phyloP scores from a whole-genome alignment of 2,113 vertebrate genomes.

The Melierax canorus region DNA sequence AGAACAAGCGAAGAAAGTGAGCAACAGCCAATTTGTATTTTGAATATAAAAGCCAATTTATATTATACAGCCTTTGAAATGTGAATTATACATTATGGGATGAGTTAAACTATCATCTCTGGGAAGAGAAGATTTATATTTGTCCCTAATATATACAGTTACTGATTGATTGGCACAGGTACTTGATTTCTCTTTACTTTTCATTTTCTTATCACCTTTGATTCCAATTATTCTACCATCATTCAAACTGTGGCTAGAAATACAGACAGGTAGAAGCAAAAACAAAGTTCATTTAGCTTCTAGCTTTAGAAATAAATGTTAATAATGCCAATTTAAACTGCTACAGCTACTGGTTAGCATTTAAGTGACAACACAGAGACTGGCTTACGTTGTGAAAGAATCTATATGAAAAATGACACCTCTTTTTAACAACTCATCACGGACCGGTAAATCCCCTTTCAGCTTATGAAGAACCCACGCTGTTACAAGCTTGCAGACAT shows the following conservation, averaged over 20 bases:
- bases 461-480: neutral
- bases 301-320: constrained; percentile 39
- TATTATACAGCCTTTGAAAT: neutral
- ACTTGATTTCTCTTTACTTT: neutral
- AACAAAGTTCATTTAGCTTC: neutral
- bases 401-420: neutral
- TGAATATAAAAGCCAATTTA: neutral
- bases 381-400: neutral
- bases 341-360: neutral
- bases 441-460: neutral
- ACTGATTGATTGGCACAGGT: neutral
- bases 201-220: constrained; percentile 5
- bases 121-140: neutral
- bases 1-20: neutral
- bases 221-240: constrained; percentile 19
- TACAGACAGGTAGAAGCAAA: neutral
- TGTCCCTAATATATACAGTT: neutral
- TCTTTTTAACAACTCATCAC: neutral
- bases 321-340: constrained; percentile 31
- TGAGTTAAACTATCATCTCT: neutral
- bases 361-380: neutral
- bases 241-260: neutral
- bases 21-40: neutral
- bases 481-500: neutral
- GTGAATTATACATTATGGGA: neutral